Base-by-base conservation (phyloP, 2,888 invertebrate genomes). In the Troides helena region DNA sequence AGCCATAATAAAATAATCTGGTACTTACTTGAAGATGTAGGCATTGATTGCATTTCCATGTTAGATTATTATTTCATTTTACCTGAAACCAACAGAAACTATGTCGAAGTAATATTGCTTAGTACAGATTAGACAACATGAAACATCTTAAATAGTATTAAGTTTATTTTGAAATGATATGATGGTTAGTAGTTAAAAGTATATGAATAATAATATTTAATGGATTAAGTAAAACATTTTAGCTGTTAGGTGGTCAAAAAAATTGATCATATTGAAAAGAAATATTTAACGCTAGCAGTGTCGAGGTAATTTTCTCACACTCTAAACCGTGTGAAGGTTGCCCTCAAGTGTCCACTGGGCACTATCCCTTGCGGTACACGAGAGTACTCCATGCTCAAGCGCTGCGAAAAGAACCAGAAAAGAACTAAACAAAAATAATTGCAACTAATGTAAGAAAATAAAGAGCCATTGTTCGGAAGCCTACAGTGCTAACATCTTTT, bases 361-460 rank as follows among this genome's bases (percentile, higher is more conserved):
- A 73, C 74, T 74, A 74, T 77, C 76, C 74, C 74, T 77, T 74
- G 80, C 73, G 79, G 83, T 81, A 74, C 75, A 77, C 58, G 80
- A 90, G 86, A 64, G 77, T 80, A 76, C 81, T 89, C 80, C 69
- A 77, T 80, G 74, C 71, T 76, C 71, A 75, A 73, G 76, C 72
- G 81, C 79, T 77, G 75, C 67, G 74, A 76, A 79, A 83, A 79
- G 78, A 81, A 81, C 76, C 78, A 80, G 81, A 83, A 89, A 85
- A 78, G 81, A 87, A 85, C 86, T 80, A 76, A 81, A 80, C 78
- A 81, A 81, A 80, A 88, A 87, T 85, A 83, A 80, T 81, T 78
- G 90, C 80, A 84, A 90, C 89, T 90, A 90, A 87, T 86, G 89
- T 89, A 89, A 88, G 88, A 87, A 87, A 88, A 85, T 87, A 88